A percentile compares a stretch with the other conserved stretches of the same genome.
phyloP scores from a whole-genome alignment of 2,888 invertebrate genomes.

The Clivina fossor region DNA sequence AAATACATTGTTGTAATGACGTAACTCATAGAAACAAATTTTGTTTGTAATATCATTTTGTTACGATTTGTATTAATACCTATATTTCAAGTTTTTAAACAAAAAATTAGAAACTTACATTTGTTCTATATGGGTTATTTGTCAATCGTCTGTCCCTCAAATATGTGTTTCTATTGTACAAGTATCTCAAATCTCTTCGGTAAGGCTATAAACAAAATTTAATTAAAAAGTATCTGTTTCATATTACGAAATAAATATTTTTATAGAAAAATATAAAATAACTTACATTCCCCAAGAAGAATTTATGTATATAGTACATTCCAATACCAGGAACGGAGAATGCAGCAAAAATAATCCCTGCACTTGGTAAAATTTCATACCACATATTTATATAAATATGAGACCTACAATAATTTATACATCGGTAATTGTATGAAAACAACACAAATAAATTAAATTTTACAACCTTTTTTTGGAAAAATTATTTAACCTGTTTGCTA shows the following conservation, averaged over 20 bases:
- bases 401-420: too few species aligned
- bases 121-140: constrained; percentile 20
- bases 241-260: constrained; percentile 3
- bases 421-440: too few species aligned
- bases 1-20: neutral
- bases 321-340: constrained; percentile 27
- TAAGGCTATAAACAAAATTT: constrained; percentile 16
- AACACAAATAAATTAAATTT: too few species aligned
- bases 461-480: too few species aligned
- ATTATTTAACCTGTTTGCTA: too few species aligned
- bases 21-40: too few species aligned
- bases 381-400: too few species aligned
- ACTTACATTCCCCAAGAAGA: constrained; percentile 29
- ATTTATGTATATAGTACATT: constrained; percentile 26
- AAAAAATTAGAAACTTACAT: constrained; percentile 11
- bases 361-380: constrained; percentile 30
- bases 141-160: constrained; percentile 24
- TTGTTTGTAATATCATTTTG: too few species aligned
- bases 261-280: constrained; percentile 8
- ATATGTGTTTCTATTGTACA: constrained; percentile 19
- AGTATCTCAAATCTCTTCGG: constrained; percentile 21
- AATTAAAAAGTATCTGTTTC: too few species aligned
- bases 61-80: neutral
- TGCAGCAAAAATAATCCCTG: constrained; percentile 28
- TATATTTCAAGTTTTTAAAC: neutral